Base-by-base conservation (phyloP, 2,797 vertebrate species). In the Heliangelus exortis region DNA sequence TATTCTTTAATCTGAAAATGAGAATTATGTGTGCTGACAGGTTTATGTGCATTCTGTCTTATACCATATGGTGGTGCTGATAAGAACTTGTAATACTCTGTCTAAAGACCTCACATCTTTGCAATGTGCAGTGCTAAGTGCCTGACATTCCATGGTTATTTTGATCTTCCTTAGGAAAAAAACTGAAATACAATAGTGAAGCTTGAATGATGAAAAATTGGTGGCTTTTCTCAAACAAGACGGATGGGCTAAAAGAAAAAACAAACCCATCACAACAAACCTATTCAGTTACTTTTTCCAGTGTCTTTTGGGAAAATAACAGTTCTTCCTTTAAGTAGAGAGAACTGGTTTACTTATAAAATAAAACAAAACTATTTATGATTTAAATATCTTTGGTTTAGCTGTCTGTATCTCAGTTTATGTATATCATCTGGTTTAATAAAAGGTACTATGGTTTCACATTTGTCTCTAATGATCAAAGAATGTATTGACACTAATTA, bases 11-110 rank as follows among this genome's bases (percentile, higher is more conserved):
- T 62, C 0, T 0, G 18, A 83, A 90, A 84, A 76, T 0, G 1
- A 81, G 55, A 92, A 65, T 86, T 84, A 63, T 75, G 5, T 59
- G 8, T 73, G 28, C 68, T 91, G 89, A 69, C 91, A 92, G 39
- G 80, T 79, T 92, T 88, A 59, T 51, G 48, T 79, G 22, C 43
- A 28, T 89, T 84, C 54, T 79, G 48, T 62, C 53, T 55, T 62
- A 55, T 6, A 79, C 36, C 80, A 89, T 79, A 90, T 93, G 90
- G 66, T 54, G 20, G 11, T 66, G 53, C 69, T 63, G 80, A 87
- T 93, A 92, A 81, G 66, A 81, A 65, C 66, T 81, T 82, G 65
- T 74, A 95, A 81, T 75, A 68, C 29, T 65, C 65, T 89, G 76
- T 78, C 69, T 61, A 15, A 90, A 91, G 51, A 66, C 21, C 43